Evolutionary conservation across 2,888 invertebrate genomes (phyloP).

Genomic region (Drosophila nr. fundita): DNA sequence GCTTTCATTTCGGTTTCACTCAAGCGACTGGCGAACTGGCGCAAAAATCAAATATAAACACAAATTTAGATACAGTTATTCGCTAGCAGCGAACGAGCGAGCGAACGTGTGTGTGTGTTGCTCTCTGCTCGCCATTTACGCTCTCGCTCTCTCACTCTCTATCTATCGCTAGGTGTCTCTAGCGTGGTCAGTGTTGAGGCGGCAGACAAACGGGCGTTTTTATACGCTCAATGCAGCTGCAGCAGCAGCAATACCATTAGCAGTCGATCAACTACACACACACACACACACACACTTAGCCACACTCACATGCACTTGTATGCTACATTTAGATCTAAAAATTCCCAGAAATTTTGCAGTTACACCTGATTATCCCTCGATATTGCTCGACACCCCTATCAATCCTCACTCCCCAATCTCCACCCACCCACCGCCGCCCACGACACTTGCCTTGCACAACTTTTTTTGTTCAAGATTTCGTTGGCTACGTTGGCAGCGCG

Average conservation of each 20-base stretch:
- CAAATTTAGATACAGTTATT: slow-evolving; percentile 74
- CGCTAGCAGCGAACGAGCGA: slow-evolving; percentile 16
- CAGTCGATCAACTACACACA: not conserved
- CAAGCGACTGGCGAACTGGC: slow-evolving; percentile 74
- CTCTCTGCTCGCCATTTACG: slow-evolving; percentile 13
- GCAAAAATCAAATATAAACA: slow-evolving; percentile 78
- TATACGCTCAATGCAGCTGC: slow-evolving; percentile 20
- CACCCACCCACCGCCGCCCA: slow-evolving; percentile 11
- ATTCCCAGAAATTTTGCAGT: slow-evolving; percentile 54
- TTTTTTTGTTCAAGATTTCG: slow-evolving; percentile 46
- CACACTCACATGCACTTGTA: not conserved
- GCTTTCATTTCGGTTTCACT: slow-evolving; percentile 80
- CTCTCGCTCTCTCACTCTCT: slow-evolving; percentile 1
- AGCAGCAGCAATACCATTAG: slow-evolving; percentile 6
- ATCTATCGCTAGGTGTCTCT: slow-evolving; percentile 8
- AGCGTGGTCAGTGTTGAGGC: slow-evolving; percentile 40
- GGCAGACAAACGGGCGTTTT: slow-evolving; percentile 63
- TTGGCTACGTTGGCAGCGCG: slow-evolving; percentile 31
- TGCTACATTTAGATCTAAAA: slow-evolving; percentile 10
- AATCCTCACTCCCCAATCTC: not conserved
- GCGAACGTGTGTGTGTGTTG: not conserved
- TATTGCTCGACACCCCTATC: not conserved
- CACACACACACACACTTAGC: not conserved
- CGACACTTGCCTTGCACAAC: slow-evolving; percentile 58
- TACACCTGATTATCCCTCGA: slow-evolving; percentile 49